Conservation (phyloP, 2,797 vertebrate species). For the Sebastes trivittatus region DNA sequence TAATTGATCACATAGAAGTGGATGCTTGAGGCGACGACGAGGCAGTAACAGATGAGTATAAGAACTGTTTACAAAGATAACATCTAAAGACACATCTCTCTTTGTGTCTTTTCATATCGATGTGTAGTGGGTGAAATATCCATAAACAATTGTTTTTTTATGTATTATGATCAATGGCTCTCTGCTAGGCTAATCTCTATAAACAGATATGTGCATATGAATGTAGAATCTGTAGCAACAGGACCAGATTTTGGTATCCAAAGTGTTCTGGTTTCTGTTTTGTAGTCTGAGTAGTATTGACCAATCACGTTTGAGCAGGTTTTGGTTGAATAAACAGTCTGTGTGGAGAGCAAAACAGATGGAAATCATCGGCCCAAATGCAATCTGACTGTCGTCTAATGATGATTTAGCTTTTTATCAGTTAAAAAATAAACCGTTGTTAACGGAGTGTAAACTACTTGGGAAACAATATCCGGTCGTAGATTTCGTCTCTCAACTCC, state of each 20-base stretch:
- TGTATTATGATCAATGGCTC: background rate
- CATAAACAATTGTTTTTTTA: background rate
- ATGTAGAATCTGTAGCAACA: too few species aligned
- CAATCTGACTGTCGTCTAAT: background rate
- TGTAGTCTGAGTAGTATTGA: too few species aligned
- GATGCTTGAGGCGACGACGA: background rate
- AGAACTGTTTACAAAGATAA: slow-evolving; percentile 21
- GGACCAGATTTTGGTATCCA: too few species aligned
- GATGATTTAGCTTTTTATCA: background rate
- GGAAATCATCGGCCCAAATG: background rate
- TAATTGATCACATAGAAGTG: slow-evolving; percentile 25
- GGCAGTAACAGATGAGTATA: slow-evolving; percentile 16
- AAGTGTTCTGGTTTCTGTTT: too few species aligned
- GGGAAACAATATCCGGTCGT: too few species aligned
- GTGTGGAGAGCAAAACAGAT: too few species aligned
- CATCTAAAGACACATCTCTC: background rate
- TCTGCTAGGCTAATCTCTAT: background rate
- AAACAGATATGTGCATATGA: background rate
- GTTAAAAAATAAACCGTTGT: too few species aligned
- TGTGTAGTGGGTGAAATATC: background rate
- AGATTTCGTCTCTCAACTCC: too few species aligned
- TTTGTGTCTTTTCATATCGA: background rate
- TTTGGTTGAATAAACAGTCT: too few species aligned
- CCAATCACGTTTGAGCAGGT: too few species aligned
- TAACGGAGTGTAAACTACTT: too few species aligned